Conservation (phyloP, 1,140 invertebrate genomes). For the Octopus bimaculoides region DNA sequence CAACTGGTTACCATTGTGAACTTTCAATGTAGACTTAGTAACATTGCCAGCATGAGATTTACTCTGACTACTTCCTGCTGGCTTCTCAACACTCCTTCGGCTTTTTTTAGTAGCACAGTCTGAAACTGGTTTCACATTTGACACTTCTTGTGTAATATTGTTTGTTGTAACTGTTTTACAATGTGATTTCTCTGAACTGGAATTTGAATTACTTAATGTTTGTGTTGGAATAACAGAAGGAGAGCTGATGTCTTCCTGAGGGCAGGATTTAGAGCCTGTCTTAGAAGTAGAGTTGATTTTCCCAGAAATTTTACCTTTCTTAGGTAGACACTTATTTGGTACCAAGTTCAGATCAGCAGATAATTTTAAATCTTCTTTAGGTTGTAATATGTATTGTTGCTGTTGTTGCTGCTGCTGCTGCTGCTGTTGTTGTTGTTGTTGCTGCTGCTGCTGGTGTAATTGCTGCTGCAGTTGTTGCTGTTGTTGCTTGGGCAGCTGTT, state of each 20-base stretch:
- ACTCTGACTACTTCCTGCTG: not conserved
- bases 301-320: not conserved
- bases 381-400: conserved; percentile 33
- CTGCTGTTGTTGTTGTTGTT: conserved; percentile 4
- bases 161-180: too few relatives aligned
- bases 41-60: not conserved
- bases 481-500: too few relatives aligned
- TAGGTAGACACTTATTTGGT: not conserved
- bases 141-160: too few relatives aligned
- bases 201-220: too few relatives aligned
- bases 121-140: too few relatives aligned
- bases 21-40: not conserved
- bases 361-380: not conserved
- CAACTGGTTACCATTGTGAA: not conserved
- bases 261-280: not conserved
- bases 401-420: conserved; percentile 33
- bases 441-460: too few relatives aligned
- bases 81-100: not conserved
- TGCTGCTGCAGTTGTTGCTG: too few relatives aligned
- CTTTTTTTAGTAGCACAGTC: not conserved
- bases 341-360: not conserved
- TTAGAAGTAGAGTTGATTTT: not conserved
- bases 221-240: not conserved
- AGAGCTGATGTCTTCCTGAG: not conserved
- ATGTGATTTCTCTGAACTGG: too few relatives aligned